phyloP scores from a whole-genome alignment of 2,797 vertebrate species.

The Zalophus californianus region DNA sequence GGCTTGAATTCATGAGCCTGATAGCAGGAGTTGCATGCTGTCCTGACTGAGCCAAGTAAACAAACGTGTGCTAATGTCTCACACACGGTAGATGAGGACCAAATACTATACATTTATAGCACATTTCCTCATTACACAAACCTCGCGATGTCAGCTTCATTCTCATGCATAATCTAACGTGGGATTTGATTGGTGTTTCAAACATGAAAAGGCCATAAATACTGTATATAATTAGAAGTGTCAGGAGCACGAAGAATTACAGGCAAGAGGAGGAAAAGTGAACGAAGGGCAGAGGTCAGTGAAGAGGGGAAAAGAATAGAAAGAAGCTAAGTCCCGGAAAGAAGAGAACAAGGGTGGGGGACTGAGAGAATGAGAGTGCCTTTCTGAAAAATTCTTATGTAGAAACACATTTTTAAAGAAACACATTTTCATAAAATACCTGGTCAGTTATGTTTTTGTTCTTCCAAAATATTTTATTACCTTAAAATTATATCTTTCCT shows the following conservation, averaged over 20 bases:
- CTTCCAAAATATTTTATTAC: background rate
- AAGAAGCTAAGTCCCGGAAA: background rate
- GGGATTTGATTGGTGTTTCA: background rate
- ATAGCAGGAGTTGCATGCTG: background rate
- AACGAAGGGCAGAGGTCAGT: background rate
- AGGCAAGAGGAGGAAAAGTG: background rate
- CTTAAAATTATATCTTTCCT: background rate
- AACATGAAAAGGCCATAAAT: background rate
- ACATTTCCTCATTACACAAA: background rate
- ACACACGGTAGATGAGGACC: background rate
- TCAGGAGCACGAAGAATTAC: background rate
- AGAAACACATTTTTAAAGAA: background rate
- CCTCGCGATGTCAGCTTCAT: background rate
- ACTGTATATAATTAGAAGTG: background rate
- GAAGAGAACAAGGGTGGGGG: background rate
- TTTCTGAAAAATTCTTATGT: background rate
- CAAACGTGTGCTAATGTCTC: background rate
- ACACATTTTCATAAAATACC: background rate
- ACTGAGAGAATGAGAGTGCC: background rate
- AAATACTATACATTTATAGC: background rate
- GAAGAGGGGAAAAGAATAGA: background rate
- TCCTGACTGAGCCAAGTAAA: background rate
- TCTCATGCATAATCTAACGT: background rate
- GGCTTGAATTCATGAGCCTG: background rate
- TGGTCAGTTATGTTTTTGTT: background rate